Evolutionary conservation across 2,888 invertebrate genomes (phyloP), one percentile per base, ranked within the genome.

Genomic region (Drosophila mimetica): DNA sequence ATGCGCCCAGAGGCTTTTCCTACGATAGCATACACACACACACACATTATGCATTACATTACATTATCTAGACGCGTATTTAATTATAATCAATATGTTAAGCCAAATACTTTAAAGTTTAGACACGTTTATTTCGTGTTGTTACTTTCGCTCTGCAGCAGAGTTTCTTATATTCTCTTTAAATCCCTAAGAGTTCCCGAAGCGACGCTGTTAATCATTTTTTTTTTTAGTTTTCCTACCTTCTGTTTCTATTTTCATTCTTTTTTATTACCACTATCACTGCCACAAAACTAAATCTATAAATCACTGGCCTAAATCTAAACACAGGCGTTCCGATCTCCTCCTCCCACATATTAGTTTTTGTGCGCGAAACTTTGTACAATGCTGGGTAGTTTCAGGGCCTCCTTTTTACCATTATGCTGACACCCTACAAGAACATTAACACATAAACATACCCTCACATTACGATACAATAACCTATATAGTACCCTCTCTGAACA

Each of bases 1-100:
- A 77, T 79, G 80, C 86, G 84, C 86, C 84, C 81, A 84, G 84
- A 84, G 84, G 84, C 84, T 84, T 80, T 84, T 81, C 74, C 84
- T 80, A 80, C 70, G 52, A 77, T 82, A 75, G 83, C 55, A 75
- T 66, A 58, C 69, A 65, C 51, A 69, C 46, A 69, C 60, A 65
- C 67, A 81, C 72, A 71, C 63, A 75, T 58, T 70, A 81, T 71
- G 64, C 60, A 75, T 58, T 47, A 77, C 48, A 69, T 50, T 42
- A 41, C 48, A 71, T 71, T 69, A 65, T 67, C 63, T 66, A 80
- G 66, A 73, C n/a, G 60, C 55, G 77, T 85, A 85, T 82, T 82
- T 82, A 82, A 82, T 74, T 77, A 82, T 85, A 79, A 82, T 77
- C 70, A 65, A 84, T 82, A 82, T 74, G 72, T 80, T 82, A 82